Conservation (phyloP, 2,113 vertebrate species). For the Sinocyclocheilus anshuiensis region DNA sequence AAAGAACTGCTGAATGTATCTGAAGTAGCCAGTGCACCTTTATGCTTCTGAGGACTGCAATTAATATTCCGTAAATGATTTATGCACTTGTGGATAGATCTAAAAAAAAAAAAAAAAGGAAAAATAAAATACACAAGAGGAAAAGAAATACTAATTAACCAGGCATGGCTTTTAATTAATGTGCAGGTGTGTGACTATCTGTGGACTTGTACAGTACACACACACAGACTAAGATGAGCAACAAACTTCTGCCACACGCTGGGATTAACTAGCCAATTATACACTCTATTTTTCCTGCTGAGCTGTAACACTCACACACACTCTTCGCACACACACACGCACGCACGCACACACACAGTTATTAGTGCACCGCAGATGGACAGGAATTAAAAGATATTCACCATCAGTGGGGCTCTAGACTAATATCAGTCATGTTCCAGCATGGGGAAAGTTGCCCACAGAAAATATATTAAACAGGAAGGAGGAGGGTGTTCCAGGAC, state of each 20-base stretch:
- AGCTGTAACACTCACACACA: slow-evolving; percentile 62
- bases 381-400: slow-evolving; percentile 45
- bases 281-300: slow-evolving; percentile 64
- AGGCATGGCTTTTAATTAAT: slow-evolving; percentile 57
- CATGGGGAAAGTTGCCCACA: slow-evolving; percentile 27
- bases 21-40: slow-evolving; percentile 70
- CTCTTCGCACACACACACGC: slow-evolving; percentile 12
- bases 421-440: slow-evolving; percentile 41
- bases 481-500: slow-evolving; percentile 16
- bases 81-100: slow-evolving; percentile 66
- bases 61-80: slow-evolving; percentile 75
- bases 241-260: slow-evolving; percentile 62
- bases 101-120: slow-evolving; percentile 32
- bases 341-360: slow-evolving; percentile 40
- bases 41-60: slow-evolving; percentile 70
- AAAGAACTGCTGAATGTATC: slow-evolving; percentile 78
- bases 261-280: slow-evolving; percentile 69
- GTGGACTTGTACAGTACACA: slow-evolving; percentile 48
- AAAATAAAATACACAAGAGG: slow-evolving; percentile 30
- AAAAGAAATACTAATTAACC: slow-evolving; percentile 56
- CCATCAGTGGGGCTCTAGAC: slow-evolving; percentile 36
- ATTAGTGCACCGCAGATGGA: slow-evolving; percentile 54
- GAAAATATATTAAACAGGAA: slow-evolving; percentile 18
- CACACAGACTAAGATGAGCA: slow-evolving; percentile 56
- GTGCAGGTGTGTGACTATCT: slow-evolving; percentile 51